A percentile compares a stretch with the other conserved stretches of the same genome.
Conservation (phyloP, 2,888 invertebrate genomes). For the Pachliopta kotzebuea region DNA sequence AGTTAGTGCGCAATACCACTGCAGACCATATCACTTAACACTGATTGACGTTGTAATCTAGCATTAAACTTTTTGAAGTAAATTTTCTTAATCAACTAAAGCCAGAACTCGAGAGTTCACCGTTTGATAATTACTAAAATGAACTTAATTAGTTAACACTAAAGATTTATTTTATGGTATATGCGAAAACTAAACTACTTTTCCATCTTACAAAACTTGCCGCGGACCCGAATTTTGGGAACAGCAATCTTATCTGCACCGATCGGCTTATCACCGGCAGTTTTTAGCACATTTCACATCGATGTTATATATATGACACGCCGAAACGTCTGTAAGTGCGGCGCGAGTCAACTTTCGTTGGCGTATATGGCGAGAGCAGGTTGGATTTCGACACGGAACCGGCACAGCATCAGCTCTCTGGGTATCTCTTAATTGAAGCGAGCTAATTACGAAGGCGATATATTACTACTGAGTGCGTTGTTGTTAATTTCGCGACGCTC, state of each 20-base stretch:
- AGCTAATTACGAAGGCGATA: conserved; percentile 40
- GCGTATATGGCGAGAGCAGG: conserved; percentile 54
- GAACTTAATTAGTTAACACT: too few species aligned
- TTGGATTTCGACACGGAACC: conserved; percentile 49
- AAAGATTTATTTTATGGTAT: not conserved
- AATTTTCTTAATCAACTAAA: too few species aligned
- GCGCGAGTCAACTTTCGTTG: conserved; percentile 66
- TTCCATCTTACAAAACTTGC: not conserved
- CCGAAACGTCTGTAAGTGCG: conserved; percentile 49
- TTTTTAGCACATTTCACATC: conserved; percentile 18
- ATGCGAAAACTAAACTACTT: not conserved
- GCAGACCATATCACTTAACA: too few species aligned
- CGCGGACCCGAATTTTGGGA: conserved; percentile 2
- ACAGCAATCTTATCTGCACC: conserved; percentile 16
- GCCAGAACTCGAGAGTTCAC: too few species aligned
- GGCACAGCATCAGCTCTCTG: conserved; percentile 32
- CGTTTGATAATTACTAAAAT: too few species aligned
- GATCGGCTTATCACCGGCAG: conserved; percentile 16
- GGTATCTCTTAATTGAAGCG: conserved; percentile 41
- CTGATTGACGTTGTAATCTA: too few species aligned
- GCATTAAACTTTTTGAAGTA: too few species aligned
- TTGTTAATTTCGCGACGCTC: conserved; percentile 9
- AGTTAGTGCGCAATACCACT: too few species aligned
- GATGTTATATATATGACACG: conserved; percentile 17
- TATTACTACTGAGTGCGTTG: conserved; percentile 32